Base-by-base conservation (phyloP, 2,888 invertebrate species). In the Drosophila nr. fundita region DNA sequence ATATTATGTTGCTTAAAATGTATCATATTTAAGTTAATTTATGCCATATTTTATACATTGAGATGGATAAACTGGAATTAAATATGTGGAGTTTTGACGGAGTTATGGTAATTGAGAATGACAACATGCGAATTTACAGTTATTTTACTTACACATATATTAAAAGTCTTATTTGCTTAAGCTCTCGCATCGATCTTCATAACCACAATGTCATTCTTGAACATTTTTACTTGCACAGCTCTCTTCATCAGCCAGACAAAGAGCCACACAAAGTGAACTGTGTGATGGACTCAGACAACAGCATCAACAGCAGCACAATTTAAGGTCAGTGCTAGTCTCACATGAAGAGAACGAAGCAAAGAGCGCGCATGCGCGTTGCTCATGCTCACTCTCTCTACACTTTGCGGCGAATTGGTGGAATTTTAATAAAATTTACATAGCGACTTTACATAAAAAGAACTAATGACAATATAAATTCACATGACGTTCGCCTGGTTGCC, bases 391-490 rank as follows among this genome's bases (percentile, higher is more conserved):
- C 18, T 24, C 8, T 24, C 2, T 21, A 34, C 71, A 58, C 68
- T 49, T 50, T 15, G 32, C 85, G 82, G 85, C 85, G 85, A 86
- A 84, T 87, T 87, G 10, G 30, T 7, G 32, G 36, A 72, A 78
- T 69, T 76, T 82, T 76, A 85, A 82, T 84, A 60, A 82, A 89
- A 82, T 82, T 70, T 73, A 80, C 78, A 65, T 72, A n/a, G 67
- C 65, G 67, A 70, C 63, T 74, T 78, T 54, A 66, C 73, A 76
- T 68, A 78, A 82, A 86, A 87, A 83, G 80, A 82, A 80, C 89
- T 86, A 86, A 86, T 86, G 85, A 87, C 85, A 84, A 86, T 86
- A 86, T 86, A 86, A 86, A 86, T 89, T 82, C 80, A 66, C 72
- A 50, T 74, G 71, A 65, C 73, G 58, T 78, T 71, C 71, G 83